Evolutionary conservation across 2,797 vertebrate genomes (phyloP).

Genomic region (Mallotus villosus): DNA sequence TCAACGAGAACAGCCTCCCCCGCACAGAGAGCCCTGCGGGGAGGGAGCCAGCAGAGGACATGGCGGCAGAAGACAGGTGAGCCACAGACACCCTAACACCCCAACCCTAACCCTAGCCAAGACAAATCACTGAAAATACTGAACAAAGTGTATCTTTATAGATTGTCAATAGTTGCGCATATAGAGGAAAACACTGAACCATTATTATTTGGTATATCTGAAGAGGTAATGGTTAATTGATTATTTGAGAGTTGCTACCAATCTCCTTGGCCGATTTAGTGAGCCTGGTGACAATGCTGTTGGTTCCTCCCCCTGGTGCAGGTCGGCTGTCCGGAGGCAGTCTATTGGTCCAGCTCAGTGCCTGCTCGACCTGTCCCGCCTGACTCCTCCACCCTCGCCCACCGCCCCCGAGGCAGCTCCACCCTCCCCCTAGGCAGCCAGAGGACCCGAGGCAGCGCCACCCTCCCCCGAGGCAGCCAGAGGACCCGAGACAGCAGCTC

Average conservation of each 20-base stretch:
- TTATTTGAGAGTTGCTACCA: not conserved
- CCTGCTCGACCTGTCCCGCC: slow-evolving; percentile 46
- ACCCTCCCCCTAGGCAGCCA: slow-evolving; percentile 46
- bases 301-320: slow-evolving; percentile 20
- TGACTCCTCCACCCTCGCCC: slow-evolving; percentile 63
- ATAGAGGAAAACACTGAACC: too few species aligned
- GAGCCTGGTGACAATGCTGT: too few species aligned
- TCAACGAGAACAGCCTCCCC: slow-evolving; percentile 25
- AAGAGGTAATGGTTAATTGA: too few species aligned
- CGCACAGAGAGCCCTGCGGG: slow-evolving; percentile 21
- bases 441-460: slow-evolving; percentile 46
- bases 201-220: not conserved
- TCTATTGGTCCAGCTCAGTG: slow-evolving; percentile 52
- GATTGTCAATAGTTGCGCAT: too few species aligned
- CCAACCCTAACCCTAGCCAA: too few species aligned
- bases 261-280: not conserved
- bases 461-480: too few species aligned
- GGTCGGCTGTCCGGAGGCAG: slow-evolving; percentile 46
- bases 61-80: slow-evolving; percentile 41
- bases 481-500: not conserved
- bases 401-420: slow-evolving; percentile 54
- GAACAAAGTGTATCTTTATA: not conserved
- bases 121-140: not conserved
- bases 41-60: slow-evolving; percentile 40
- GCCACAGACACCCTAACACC: too few species aligned